Percentiles rank a stretch among this genome's conserved stretches.
phyloP scores from a whole-genome alignment of 2,888 invertebrate genomes.

The Acanthosoma haemorrhoidale region DNA sequence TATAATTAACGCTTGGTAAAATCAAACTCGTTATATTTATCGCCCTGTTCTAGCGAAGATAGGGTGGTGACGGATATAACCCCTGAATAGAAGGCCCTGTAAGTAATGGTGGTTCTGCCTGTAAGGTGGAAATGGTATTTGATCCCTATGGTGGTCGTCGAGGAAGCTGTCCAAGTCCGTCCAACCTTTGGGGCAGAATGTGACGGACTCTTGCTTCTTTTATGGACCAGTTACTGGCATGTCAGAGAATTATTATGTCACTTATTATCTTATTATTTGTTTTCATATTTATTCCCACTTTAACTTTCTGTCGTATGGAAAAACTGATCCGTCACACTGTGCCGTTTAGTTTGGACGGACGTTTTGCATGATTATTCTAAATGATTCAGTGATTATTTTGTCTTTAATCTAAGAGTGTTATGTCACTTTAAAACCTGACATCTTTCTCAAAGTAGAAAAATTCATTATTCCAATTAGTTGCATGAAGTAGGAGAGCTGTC shows the following conservation, averaged over 20 bases:
- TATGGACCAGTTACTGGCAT: slow-evolving; percentile 33
- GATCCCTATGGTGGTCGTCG: neutral
- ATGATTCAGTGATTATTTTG: slow-evolving; percentile 21
- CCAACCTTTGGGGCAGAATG: slow-evolving; percentile 38
- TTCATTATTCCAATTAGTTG: too few relatives aligned
- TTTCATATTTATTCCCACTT: neutral
- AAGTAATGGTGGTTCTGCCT: neutral
- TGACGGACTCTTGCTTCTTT: slow-evolving; percentile 30
- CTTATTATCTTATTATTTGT: neutral
- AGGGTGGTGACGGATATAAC: too few relatives aligned
- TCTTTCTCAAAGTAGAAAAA: slow-evolving; percentile 24
- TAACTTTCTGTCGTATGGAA: slow-evolving; percentile 7
- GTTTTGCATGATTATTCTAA: neutral
- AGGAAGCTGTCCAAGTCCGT: slow-evolving; percentile 31
- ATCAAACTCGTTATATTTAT: too few relatives aligned
- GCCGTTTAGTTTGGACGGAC: slow-evolving; percentile 39
- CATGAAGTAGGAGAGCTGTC: too few relatives aligned
- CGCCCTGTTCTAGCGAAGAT: too few relatives aligned
- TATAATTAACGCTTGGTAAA: too few relatives aligned
- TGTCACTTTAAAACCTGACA: neutral
- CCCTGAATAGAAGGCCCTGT: neutral
- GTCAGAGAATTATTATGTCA: slow-evolving; percentile 30
- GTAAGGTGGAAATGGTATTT: neutral
- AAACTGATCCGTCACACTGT: slow-evolving; percentile 36
- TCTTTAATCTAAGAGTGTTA: slow-evolving; percentile 22